Conservation (phyloP, 2,113 vertebrate genomes). For the Corythornis madagascariensis region DNA sequence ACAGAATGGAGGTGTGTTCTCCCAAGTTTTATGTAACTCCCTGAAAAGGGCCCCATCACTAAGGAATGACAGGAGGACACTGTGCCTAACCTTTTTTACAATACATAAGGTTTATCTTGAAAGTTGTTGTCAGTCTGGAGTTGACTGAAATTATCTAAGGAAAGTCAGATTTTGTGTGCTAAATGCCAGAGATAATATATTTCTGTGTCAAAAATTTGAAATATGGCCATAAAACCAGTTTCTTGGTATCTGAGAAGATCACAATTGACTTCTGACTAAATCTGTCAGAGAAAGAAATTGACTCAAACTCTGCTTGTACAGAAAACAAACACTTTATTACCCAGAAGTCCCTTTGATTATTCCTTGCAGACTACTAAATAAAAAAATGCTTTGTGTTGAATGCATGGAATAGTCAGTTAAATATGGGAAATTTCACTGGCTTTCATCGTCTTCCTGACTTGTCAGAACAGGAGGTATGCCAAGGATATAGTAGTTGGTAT, state of each 20-base stretch:
- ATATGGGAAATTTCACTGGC: background rate
- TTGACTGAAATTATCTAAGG: background rate
- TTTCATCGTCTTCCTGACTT: background rate
- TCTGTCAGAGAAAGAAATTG: background rate
- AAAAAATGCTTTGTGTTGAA: background rate
- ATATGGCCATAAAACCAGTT: background rate
- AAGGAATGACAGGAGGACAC: background rate
- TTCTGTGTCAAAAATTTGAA: background rate
- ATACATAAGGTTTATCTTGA: background rate
- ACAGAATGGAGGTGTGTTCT: background rate
- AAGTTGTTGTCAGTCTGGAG: background rate
- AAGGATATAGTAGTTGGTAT: background rate
- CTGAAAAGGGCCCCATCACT: background rate
- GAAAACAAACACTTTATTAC: background rate
- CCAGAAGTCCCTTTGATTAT: background rate
- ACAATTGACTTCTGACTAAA: background rate
- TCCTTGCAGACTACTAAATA: background rate
- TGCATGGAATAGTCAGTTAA: background rate
- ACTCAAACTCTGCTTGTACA: background rate
- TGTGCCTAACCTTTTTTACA: background rate
- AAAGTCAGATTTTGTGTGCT: background rate
- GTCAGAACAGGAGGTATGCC: background rate
- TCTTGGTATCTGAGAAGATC: background rate
- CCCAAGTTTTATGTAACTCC: background rate
- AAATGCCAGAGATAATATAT: background rate